phyloP scores from a whole-genome alignment of 2,797 vertebrate genomes.

The Cetoscarus ocellatus region DNA sequence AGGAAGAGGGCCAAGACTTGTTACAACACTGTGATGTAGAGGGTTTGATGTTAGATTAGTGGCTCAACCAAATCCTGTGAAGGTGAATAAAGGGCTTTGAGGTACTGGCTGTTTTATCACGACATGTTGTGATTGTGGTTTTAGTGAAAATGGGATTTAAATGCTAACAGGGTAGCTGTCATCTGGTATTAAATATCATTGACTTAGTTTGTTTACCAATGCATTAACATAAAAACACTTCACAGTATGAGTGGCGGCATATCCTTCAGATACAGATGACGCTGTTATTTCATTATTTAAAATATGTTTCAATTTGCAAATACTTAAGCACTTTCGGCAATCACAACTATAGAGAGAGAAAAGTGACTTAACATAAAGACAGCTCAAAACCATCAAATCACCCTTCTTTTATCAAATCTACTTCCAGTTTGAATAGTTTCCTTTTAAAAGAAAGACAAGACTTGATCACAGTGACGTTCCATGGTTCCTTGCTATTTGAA shows the following conservation, averaged over 20 bases:
- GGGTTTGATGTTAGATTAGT: constrained; percentile 54
- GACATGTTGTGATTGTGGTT: background rate
- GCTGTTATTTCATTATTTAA: too few relatives aligned
- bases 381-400: too few relatives aligned
- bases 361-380: too few relatives aligned
- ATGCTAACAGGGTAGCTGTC: background rate
- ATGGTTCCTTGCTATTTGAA: too few relatives aligned
- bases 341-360: too few relatives aligned
- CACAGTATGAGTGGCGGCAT: background rate
- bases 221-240: background rate
- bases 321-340: too few relatives aligned
- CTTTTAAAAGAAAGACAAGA: too few relatives aligned
- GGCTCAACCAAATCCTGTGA: constrained; percentile 50
- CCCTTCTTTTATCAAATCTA: too few relatives aligned
- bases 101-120: background rate
- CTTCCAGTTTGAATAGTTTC: too few relatives aligned
- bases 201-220: background rate
- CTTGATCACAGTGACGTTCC: too few relatives aligned
- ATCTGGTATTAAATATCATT: background rate
- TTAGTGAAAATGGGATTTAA: background rate
- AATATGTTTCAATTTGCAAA: too few relatives aligned
- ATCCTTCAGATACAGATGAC: too few relatives aligned
- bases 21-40: constrained; percentile 46
- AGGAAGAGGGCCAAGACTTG: constrained; percentile 68
- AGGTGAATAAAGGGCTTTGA: constrained; percentile 21